phyloP scores from a whole-genome alignment of 2,113 vertebrate species.

The Sylvia atricapilla region DNA sequence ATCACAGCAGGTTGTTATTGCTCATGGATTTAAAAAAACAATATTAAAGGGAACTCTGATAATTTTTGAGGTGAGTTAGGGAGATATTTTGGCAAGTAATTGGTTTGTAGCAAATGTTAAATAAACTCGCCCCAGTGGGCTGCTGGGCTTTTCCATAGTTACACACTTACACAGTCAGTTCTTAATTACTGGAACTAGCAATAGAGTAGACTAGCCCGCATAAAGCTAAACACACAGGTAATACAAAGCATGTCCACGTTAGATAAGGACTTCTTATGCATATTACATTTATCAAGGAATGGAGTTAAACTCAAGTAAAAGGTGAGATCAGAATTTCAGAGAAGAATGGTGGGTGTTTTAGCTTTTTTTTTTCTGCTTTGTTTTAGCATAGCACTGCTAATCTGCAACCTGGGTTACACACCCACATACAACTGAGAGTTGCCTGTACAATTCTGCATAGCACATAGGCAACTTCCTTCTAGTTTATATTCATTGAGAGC shows the following conservation, averaged over 20 bases:
- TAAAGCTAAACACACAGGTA: not conserved
- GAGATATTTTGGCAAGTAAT: not conserved
- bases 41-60: not conserved
- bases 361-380: slow-evolving; percentile 50
- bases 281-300: not conserved
- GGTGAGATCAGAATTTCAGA: slow-evolving; percentile 41
- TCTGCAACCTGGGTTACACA: slow-evolving; percentile 63
- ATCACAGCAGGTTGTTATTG: not conserved
- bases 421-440: slow-evolving; percentile 36
- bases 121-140: not conserved
- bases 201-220: not conserved
- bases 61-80: slow-evolving; percentile 12
- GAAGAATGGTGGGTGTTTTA: slow-evolving; percentile 49
- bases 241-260: not conserved
- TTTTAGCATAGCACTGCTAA: slow-evolving; percentile 53
- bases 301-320: slow-evolving; percentile 1
- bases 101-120: not conserved
- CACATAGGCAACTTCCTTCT: slow-evolving; percentile 36
- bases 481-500: slow-evolving; percentile 37
- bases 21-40: not conserved
- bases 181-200: not conserved
- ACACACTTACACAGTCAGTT: not conserved
- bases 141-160: not conserved
- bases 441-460: slow-evolving; percentile 21
- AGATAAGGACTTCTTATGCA: not conserved